A percentile compares a stretch with the other conserved stretches of the same genome.
Evolutionary conservation across 2,797 vertebrate genomes (phyloP).

Genomic region (Iguana delicatissima): DNA sequence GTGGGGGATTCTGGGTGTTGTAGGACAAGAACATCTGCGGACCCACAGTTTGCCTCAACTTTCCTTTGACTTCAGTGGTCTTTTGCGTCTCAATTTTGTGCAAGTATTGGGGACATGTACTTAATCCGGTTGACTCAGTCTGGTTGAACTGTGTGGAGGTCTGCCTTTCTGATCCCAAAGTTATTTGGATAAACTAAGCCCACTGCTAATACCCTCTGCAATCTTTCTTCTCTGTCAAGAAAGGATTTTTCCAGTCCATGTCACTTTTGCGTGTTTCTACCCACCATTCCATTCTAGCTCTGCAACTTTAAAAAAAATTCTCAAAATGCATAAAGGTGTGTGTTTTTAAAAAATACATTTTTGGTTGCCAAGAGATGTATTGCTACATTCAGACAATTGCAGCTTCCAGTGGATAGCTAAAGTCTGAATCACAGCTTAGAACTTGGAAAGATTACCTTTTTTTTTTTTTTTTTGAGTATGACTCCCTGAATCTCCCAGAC

Average conservation of each 20-base stretch:
- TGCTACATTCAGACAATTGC: not conserved
- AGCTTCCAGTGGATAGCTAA: not conserved
- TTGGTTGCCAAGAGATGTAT: not conserved
- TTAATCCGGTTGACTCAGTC: not conserved
- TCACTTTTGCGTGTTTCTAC: not conserved
- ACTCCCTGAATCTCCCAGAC: too few relatives aligned
- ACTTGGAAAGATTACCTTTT: not conserved
- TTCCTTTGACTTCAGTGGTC: not conserved
- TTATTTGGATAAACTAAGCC: not conserved
- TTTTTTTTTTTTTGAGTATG: not conserved
- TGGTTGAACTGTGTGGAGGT: not conserved
- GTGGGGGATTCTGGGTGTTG: not conserved
- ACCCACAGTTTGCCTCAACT: not conserved
- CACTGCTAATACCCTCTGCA: not conserved
- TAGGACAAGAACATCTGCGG: not conserved
- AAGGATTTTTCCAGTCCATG: not conserved
- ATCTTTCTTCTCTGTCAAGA: not conserved
- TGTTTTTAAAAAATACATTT: not conserved
- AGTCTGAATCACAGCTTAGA: not conserved
- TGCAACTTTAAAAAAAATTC: not conserved
- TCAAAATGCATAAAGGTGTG: not conserved
- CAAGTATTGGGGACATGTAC: not conserved
- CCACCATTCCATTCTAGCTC: not conserved
- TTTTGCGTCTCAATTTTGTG: not conserved
- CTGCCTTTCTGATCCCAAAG: not conserved